Evolutionary conservation across 2,888 invertebrate genomes (phyloP).

Genomic region (Phrixothrix hirtus): DNA sequence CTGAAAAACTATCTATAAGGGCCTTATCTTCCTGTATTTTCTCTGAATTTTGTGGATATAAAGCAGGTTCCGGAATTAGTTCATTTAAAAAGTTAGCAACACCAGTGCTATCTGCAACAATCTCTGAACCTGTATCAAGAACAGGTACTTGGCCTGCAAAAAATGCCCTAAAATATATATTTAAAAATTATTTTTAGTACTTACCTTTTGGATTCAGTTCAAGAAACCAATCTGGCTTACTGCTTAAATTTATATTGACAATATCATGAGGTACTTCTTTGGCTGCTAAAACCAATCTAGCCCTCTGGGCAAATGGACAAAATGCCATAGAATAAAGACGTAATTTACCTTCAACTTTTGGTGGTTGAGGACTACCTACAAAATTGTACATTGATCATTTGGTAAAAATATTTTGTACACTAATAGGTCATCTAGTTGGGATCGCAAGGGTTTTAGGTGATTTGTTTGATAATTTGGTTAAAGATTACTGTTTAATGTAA

Average conservation of each 20-base stretch:
- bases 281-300: slow-evolving; percentile 72
- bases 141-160: slow-evolving; percentile 58
- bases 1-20: slow-evolving; percentile 32
- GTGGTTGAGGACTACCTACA: slow-evolving; percentile 70
- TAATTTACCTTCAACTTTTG: slow-evolving; percentile 64
- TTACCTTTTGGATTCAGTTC: slow-evolving; percentile 65
- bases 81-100: slow-evolving; percentile 62
- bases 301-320: slow-evolving; percentile 80
- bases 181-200: slow-evolving; percentile 3
- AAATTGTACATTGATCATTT: too few species aligned
- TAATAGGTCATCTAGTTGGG: too few species aligned
- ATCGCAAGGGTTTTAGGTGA: too few species aligned
- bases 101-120: slow-evolving; percentile 59
- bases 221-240: slow-evolving; percentile 83
- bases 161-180: not conserved
- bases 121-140: slow-evolving; percentile 53
- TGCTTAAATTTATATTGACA: slow-evolving; percentile 71
- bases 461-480: too few species aligned
- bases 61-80: slow-evolving; percentile 57
- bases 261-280: slow-evolving; percentile 76
- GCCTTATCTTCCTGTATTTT: slow-evolving; percentile 44
- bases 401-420: too few species aligned
- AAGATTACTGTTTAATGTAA: too few species aligned
- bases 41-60: slow-evolving; percentile 56
- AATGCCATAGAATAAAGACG: slow-evolving; percentile 83